These are phyloP conservation scores for Pyxicephalus adspersus DNA, from an alignment of 2,113 vertebrate genomes.

Conservation along the genomic window DNA sequence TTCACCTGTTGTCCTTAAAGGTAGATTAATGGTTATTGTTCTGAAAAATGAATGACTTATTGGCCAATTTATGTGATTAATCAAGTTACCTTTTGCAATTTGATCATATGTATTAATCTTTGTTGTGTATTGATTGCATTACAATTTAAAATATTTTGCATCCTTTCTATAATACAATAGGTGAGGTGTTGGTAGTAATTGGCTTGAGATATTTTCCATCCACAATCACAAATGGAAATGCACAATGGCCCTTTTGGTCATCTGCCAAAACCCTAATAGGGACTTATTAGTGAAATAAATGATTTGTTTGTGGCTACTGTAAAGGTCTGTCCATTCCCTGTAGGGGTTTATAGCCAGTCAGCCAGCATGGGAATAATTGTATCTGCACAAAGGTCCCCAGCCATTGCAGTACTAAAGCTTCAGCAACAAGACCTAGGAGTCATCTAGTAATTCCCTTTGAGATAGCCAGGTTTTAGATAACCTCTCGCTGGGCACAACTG, in stretches of 20 bases:
- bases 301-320: slow-evolving; percentile 48
- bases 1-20: no score
- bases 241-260: slow-evolving; percentile 15
- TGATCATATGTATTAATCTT: no score
- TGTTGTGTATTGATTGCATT: no score
- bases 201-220: neutral
- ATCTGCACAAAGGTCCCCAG: slow-evolving; percentile 38
- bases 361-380: slow-evolving; percentile 6
- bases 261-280: slow-evolving; percentile 27
- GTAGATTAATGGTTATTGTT: no score
- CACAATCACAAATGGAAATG: slow-evolving; percentile 12
- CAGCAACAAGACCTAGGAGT: slow-evolving; percentile 1
- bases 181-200: slow-evolving; percentile 3
- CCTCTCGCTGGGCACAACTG: slow-evolving; percentile 11
- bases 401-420: slow-evolving; percentile 10
- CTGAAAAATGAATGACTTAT: no score
- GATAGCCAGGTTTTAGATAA: slow-evolving; percentile 27
- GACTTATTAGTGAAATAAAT: slow-evolving; percentile 18
- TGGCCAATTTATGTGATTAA: no score
- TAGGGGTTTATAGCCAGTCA: slow-evolving; percentile 9
- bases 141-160: no score
- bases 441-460: slow-evolving; percentile 19
- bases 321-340: slow-evolving; percentile 32
- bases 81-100: no score
- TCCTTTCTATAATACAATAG: no score